Percentiles rank a stretch among this genome's conserved stretches.
Evolutionary conservation across 2,113 vertebrate species (phyloP).

Genomic region (Pterophyllum scalare): DNA sequence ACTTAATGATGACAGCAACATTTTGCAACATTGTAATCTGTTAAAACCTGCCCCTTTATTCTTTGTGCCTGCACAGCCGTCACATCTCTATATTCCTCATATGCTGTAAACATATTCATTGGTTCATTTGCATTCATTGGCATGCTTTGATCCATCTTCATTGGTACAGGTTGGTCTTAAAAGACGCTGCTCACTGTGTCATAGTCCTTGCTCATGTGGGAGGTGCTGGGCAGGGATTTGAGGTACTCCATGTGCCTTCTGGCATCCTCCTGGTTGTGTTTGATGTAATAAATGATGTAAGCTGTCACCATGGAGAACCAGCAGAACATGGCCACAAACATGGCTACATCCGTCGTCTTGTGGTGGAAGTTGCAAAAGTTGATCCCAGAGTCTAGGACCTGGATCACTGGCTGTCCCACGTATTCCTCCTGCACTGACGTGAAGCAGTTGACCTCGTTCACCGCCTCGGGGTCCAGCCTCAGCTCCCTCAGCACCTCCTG

Average conservation of each 20-base stretch:
- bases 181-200: slow-evolving; percentile 81
- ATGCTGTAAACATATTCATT: slow-evolving; percentile 1
- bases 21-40: neutral
- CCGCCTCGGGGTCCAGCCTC: slow-evolving; percentile 83
- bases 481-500: slow-evolving; percentile 88
- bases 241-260: slow-evolving; percentile 85
- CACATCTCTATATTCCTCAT: neutral
- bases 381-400: slow-evolving; percentile 84
- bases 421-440: slow-evolving; percentile 83
- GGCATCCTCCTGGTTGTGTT: slow-evolving; percentile 88
- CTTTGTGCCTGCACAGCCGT: neutral
- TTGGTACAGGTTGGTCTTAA: slow-evolving; percentile 12
- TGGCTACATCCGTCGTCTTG: slow-evolving; percentile 86
- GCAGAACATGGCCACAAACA: slow-evolving; percentile 91
- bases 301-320: slow-evolving; percentile 90
- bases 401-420: slow-evolving; percentile 85
- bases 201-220: slow-evolving; percentile 77
- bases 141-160: slow-evolving; percentile 13
- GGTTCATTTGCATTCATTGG: slow-evolving; percentile 16
- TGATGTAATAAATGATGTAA: slow-evolving; percentile 87
- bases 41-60: neutral
- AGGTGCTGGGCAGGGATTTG: slow-evolving; percentile 81
- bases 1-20: neutral
- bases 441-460: slow-evolving; percentile 86
- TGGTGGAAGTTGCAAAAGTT: slow-evolving; percentile 88